Percentiles rank a stretch among this genome's conserved stretches.
Conservation (phyloP, 2,797 vertebrate genomes). For the Agapornis canus region DNA sequence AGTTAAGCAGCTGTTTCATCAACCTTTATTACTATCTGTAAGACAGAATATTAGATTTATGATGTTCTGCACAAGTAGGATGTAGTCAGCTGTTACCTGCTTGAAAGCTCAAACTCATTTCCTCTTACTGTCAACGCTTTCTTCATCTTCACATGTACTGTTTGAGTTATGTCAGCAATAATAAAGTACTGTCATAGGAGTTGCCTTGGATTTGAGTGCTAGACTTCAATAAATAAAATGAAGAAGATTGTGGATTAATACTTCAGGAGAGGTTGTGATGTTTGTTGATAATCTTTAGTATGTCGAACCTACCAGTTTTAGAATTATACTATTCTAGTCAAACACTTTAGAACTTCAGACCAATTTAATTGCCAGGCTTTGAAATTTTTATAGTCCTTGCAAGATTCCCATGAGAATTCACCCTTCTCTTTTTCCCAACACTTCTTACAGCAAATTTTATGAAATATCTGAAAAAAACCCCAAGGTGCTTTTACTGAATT, state of each 20-base stretch:
- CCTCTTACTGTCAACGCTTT: neutral
- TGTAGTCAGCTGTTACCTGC: neutral
- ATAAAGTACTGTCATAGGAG: neutral
- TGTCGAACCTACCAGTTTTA: neutral
- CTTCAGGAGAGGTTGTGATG: neutral
- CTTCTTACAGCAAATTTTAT: neutral
- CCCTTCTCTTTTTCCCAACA: neutral
- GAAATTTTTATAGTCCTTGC: neutral
- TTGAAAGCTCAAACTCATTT: neutral
- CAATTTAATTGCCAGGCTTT: neutral
- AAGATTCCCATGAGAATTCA: neutral
- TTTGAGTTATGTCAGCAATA: neutral
- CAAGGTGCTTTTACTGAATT: neutral
- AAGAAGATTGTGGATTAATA: neutral
- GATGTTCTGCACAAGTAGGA: neutral
- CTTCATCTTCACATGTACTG: rapidly evolving
- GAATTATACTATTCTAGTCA: neutral
- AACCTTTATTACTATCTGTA: neutral
- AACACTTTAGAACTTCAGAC: neutral
- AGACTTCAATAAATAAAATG: neutral
- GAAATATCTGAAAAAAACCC: neutral
- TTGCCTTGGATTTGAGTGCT: neutral
- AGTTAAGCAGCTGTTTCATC: neutral
- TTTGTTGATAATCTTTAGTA: neutral
- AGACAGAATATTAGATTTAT: neutral